Conservation (phyloP, 2,888 invertebrate genomes). For the Sympetrum striolatum region DNA sequence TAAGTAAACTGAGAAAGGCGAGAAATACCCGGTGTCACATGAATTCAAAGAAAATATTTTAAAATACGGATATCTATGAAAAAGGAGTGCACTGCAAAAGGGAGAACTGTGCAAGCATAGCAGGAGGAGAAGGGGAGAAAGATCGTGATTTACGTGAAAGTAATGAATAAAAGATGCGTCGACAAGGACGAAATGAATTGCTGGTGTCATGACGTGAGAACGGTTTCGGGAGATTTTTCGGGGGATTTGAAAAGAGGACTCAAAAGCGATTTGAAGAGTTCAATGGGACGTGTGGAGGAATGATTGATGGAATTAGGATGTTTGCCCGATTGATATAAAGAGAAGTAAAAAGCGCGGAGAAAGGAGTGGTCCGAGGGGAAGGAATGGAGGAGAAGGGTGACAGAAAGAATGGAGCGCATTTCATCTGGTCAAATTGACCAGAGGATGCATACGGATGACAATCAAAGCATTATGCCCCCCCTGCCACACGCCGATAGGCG, state of each 20-base stretch:
- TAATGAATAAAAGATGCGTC: slow-evolving; percentile 30
- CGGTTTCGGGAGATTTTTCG: neutral
- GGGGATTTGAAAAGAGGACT: neutral
- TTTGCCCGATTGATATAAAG: neutral
- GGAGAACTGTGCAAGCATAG: neutral
- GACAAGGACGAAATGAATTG: neutral
- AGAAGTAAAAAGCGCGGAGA: neutral
- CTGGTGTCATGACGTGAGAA: neutral
- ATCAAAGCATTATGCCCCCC: too few relatives aligned
- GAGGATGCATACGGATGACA: too few relatives aligned
- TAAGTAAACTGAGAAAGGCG: too few relatives aligned
- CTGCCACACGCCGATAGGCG: too few relatives aligned
- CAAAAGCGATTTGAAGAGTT: neutral
- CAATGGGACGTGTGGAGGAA: slow-evolving; percentile 8
- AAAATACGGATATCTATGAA: too few relatives aligned
- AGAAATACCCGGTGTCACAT: too few relatives aligned
- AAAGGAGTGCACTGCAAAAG: neutral
- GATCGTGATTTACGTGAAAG: slow-evolving; percentile 9
- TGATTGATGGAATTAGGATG: slow-evolving; percentile 36
- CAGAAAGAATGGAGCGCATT: neutral
- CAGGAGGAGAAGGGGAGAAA: neutral
- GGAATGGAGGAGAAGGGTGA: neutral
- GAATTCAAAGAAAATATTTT: too few relatives aligned
- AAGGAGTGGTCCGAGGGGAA: neutral
- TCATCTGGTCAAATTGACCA: too few relatives aligned